These are phyloP conservation scores for Synanthedon formicaeformis DNA, from an alignment of 2,888 invertebrate genomes.

Conservation along the genomic window DNA sequence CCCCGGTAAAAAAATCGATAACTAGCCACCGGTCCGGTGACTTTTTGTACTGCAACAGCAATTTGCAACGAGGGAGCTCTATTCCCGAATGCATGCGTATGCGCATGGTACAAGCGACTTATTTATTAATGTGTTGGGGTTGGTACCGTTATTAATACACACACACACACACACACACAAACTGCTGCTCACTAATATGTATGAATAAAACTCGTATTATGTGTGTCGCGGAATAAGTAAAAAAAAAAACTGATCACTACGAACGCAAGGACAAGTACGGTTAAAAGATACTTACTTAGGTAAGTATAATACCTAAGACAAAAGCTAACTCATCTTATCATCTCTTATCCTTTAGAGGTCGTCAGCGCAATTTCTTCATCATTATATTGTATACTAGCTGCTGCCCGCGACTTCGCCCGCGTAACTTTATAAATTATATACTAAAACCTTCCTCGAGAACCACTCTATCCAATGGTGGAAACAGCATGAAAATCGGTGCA, in stretches of 20 bases:
- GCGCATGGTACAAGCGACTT: conserved; percentile 30
- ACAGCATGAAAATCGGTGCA: no score
- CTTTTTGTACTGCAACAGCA: conserved; percentile 37
- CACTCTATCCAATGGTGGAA: no score
- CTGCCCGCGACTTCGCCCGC: no score
- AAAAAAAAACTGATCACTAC: neutral
- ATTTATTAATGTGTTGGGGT: conserved; percentile 35
- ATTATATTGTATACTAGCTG: no score
- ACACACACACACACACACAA: conserved; percentile 27
- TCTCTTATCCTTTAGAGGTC: no score
- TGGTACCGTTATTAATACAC: conserved; percentile 47
- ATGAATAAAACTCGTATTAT: conserved; percentile 21
- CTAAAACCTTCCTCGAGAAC: no score
- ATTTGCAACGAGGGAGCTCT: conserved; percentile 32
- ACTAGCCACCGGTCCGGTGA: conserved; percentile 17
- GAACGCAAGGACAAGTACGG: no score
- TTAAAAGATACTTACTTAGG: no score
- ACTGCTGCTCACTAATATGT: conserved; percentile 22
- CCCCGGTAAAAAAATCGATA: conserved; percentile 41
- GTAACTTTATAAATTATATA: no score
- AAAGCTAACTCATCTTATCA: no score
- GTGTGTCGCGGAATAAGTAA: conserved; percentile 7
- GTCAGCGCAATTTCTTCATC: no score
- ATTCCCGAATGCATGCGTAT: conserved; percentile 40
- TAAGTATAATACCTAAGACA: no score